A percentile compares a stretch with the other conserved stretches of the same genome.
Evolutionary conservation across 92 coral and sea anemone species (phyloP).

Genomic region (Ricordea florida): DNA sequence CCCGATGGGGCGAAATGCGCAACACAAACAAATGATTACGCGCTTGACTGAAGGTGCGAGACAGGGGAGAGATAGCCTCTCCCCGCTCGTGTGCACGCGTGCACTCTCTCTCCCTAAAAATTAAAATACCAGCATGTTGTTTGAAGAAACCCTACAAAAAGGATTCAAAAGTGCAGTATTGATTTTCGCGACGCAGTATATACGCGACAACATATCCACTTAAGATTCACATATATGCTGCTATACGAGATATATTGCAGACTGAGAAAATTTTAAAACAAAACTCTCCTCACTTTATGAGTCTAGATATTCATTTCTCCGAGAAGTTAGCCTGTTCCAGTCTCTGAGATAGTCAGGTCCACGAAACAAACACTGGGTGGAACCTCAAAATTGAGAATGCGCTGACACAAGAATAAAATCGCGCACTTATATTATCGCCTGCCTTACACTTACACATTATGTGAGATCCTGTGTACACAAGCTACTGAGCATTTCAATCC

Average conservation of each 20-base stretch:
- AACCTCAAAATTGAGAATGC: too few species aligned
- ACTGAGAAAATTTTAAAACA: too few species aligned
- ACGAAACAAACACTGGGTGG: too few species aligned
- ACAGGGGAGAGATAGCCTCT: neutral
- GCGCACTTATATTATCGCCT: too few species aligned
- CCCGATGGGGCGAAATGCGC: neutral
- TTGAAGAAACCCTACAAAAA: conserved; percentile 4
- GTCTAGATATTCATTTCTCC: too few species aligned
- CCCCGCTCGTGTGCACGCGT: neutral
- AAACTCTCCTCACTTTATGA: too few species aligned
- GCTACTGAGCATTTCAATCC: neutral
- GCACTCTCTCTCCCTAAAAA: neutral
- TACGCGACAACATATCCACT: neutral
- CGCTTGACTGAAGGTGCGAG: neutral
- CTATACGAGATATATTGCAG: conserved; percentile 3
- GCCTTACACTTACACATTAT: too few species aligned
- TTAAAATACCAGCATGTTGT: neutral
- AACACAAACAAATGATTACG: neutral
- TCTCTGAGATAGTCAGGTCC: too few species aligned
- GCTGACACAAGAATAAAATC: too few species aligned
- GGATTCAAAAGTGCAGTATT: conserved; percentile 3
- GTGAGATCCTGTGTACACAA: too few species aligned
- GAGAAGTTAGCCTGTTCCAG: too few species aligned
- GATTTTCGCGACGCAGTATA: neutral
- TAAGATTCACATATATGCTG: neutral